A percentile compares a stretch with the other conserved stretches of the same genome.
Evolutionary conservation across 2,113 vertebrate species (phyloP).

Genomic region (Bubo blakistoni): DNA sequence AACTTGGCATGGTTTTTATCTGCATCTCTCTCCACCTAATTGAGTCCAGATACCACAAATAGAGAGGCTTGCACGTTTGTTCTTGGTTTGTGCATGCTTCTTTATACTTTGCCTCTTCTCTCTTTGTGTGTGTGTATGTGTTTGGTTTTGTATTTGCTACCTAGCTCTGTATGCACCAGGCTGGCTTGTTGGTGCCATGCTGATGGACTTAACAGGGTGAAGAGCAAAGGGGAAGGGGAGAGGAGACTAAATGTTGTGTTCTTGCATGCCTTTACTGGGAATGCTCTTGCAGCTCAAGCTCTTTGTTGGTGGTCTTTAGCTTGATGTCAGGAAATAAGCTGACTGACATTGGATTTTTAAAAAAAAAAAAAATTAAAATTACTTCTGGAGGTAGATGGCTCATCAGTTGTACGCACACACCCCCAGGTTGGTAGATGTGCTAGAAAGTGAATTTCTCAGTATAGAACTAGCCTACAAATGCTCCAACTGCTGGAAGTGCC

Average conservation of each 20-base stretch:
- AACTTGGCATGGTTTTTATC: conserved; percentile 81
- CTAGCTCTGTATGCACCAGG: not conserved
- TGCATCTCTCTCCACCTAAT: conserved; percentile 58
- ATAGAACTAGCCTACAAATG: not conserved
- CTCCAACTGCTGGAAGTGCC: not conserved
- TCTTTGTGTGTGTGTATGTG: not conserved
- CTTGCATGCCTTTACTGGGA: conserved; percentile 50
- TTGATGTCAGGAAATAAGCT: not conserved
- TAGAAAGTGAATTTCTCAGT: not conserved
- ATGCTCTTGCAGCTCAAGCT: conserved; percentile 16
- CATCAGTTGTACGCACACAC: not conserved
- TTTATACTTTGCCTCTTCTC: conserved; percentile 36
- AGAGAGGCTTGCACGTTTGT: conserved; percentile 48
- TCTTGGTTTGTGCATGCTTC: conserved; percentile 73
- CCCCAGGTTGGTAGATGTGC: not conserved
- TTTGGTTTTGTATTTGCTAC: not conserved
- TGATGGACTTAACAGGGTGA: conserved; percentile 40
- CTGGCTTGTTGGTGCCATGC: conserved; percentile 36
- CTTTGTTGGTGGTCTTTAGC: not conserved
- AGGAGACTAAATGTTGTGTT: not conserved
- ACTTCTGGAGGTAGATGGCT: not conserved
- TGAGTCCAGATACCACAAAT: conserved; percentile 24
- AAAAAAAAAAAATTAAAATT: not conserved
- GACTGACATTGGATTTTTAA: not conserved
- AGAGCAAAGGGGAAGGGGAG: conserved; percentile 15